Evolutionary conservation across 2,888 invertebrate genomes (phyloP).

Genomic region (Trilocha varians): DNA sequence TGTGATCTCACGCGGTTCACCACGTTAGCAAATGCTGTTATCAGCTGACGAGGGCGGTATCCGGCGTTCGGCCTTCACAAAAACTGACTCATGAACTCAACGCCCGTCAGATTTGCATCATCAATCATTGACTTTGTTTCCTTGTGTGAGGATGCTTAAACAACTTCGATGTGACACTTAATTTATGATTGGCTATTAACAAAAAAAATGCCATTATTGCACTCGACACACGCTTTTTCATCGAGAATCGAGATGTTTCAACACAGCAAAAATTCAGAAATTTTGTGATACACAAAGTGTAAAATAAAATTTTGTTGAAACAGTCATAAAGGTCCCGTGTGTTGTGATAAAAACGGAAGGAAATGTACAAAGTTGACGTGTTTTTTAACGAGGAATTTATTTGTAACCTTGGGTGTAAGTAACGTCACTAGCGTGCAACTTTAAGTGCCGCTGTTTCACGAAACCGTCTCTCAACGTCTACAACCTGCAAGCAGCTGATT

Average conservation of each 20-base stretch:
- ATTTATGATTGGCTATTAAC: neutral
- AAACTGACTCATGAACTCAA: conserved; percentile 42
- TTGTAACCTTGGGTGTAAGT: neutral
- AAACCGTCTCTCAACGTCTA: neutral
- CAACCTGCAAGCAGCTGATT: conserved; percentile 46
- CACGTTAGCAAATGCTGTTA: conserved; percentile 28
- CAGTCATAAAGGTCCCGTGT: too few species aligned
- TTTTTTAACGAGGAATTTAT: too few species aligned
- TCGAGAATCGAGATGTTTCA: too few species aligned
- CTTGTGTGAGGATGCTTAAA: conserved; percentile 7
- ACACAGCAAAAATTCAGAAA: too few species aligned
- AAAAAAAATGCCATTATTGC: neutral
- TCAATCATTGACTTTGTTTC: conserved; percentile 28
- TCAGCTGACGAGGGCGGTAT: conserved; percentile 42
- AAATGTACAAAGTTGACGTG: too few species aligned
- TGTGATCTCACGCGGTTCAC: conserved; percentile 14
- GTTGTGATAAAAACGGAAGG: too few species aligned
- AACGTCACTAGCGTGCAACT: neutral
- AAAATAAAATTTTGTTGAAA: too few species aligned
- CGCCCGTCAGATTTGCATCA: conserved; percentile 36
- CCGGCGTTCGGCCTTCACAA: conserved; percentile 43
- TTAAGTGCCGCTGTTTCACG: neutral
- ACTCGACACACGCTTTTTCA: too few species aligned
- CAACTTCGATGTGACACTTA: neutral
- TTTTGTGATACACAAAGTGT: too few species aligned